phyloP scores from a whole-genome alignment of 2,888 invertebrate genomes.

The Dendrolimus houi region DNA sequence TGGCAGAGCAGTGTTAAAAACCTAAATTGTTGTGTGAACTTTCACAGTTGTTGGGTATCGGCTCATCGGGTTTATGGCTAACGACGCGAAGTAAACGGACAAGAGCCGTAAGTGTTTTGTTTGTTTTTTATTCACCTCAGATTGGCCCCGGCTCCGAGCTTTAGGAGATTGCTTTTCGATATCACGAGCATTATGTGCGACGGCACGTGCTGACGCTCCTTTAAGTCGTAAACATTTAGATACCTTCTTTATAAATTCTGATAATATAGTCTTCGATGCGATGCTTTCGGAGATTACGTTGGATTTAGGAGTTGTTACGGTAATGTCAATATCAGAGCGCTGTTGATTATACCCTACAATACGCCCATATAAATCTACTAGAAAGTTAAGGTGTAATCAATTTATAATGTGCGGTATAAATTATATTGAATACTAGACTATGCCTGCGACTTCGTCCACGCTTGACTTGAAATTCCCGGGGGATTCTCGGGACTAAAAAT shows the following conservation, averaged over 20 bases:
- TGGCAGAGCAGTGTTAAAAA: conserved; percentile 67
- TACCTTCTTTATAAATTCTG: neutral
- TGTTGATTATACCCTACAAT: neutral
- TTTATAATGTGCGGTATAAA: too few relatives aligned
- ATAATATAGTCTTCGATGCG: neutral
- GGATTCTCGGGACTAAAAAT: too few relatives aligned
- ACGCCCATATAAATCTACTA: too few relatives aligned
- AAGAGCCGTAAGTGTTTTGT: conserved; percentile 31
- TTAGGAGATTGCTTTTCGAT: conserved; percentile 23
- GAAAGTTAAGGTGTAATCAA: too few relatives aligned
- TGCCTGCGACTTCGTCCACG: too few relatives aligned
- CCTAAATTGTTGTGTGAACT: conserved; percentile 73
- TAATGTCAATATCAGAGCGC: neutral
- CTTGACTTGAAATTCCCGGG: too few relatives aligned
- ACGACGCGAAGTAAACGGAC: conserved; percentile 27
- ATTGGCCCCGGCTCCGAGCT: conserved; percentile 21
- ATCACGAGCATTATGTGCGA: conserved; percentile 36
- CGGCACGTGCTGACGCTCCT: conserved; percentile 46
- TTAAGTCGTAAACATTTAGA: neutral
- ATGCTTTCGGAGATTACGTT: neutral
- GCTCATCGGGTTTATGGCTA: conserved; percentile 41
- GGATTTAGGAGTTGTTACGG: neutral
- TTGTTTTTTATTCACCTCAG: conserved; percentile 27
- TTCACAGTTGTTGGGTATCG: conserved; percentile 63
- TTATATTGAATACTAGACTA: too few relatives aligned